Evolutionary conservation across 2,113 vertebrate species (phyloP).

Genomic region (Antechinus stuartii): DNA sequence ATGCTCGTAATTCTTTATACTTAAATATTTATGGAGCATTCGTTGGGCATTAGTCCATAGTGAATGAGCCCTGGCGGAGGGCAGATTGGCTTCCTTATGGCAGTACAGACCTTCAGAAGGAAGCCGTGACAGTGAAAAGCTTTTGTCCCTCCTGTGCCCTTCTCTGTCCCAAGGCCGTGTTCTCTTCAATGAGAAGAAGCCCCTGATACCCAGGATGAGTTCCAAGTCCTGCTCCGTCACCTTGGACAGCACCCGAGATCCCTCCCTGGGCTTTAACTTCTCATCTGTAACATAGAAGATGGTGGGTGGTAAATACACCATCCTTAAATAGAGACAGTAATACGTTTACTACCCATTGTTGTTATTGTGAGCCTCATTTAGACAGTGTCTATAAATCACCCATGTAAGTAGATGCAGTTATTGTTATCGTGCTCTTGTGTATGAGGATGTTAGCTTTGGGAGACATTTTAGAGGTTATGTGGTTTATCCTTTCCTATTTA

Average conservation of each 20-base stretch:
- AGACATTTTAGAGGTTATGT: neutral
- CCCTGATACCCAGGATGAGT: neutral
- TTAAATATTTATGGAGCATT: constrained; percentile 76
- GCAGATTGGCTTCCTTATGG: constrained; percentile 14
- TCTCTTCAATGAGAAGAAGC: neutral
- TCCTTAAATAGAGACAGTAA: too few species aligned
- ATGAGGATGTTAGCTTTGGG: neutral
- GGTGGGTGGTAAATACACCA: too few species aligned
- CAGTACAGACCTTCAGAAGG: neutral
- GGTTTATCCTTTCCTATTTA: neutral
- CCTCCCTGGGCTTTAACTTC: neutral
- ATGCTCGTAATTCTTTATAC: constrained; percentile 48
- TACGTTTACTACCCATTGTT: neutral
- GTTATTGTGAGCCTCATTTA: neutral
- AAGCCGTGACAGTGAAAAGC: neutral
- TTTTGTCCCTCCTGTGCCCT: neutral
- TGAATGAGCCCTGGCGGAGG: constrained; percentile 12
- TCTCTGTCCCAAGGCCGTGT: neutral
- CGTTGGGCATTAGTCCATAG: constrained; percentile 45
- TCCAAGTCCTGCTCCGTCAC: neutral
- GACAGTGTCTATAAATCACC: neutral
- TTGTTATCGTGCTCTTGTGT: neutral
- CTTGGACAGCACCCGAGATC: neutral
- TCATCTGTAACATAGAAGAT: neutral
- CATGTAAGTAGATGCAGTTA: neutral